Base-by-base conservation (phyloP, 1,140 invertebrate genomes). In the Drosophila nikananu region DNA sequence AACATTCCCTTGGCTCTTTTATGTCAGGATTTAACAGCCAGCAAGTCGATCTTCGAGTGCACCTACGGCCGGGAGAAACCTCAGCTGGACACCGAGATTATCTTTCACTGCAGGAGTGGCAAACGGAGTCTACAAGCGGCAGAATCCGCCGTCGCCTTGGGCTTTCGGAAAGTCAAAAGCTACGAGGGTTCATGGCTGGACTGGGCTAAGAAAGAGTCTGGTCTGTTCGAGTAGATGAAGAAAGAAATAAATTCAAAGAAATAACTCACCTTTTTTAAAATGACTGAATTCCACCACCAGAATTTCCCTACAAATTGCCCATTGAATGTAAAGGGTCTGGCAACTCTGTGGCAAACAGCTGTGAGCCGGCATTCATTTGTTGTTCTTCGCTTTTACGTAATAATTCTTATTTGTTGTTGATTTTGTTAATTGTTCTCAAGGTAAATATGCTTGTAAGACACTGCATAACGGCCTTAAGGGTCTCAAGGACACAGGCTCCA, bases 1-100 rank as follows among this genome's bases (percentile, higher is more conserved):
- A 96, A 96, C 83, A 96, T 96, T 81, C 96, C 95, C 73, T 94
- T 96, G 95, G 94, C 92, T 5, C 55, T 58, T 32, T 76, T 92
- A 7, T 48, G 66, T 15, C 63, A 78, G 46, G 91, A 81, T 17
- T 44, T 92, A 44, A 32, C 93, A 0, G 48, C 57, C 19, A 91
- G 70, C 41, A 70, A 92, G 3, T 59, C 94, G 19, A 82, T 86
- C 21, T 95, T 95, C 77, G 78, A 93, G 39, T 42, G 92, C 5
- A 93, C 86, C 76, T 95, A 93, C 76, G 78, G 92, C 9, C 93
- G 90, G 61, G 58, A 92, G 19, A 95, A 95, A 77, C 95, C 95
- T 0, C 65, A 81, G 10, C 82, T 93, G 60, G 86, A 95, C 25
- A 94, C 94, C 39, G 94, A 94, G 79, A 94, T 96, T 1, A 94